Base-by-base conservation (phyloP, 64 coral and sea anemone species). In the Dendronephthya gigantea region DNA sequence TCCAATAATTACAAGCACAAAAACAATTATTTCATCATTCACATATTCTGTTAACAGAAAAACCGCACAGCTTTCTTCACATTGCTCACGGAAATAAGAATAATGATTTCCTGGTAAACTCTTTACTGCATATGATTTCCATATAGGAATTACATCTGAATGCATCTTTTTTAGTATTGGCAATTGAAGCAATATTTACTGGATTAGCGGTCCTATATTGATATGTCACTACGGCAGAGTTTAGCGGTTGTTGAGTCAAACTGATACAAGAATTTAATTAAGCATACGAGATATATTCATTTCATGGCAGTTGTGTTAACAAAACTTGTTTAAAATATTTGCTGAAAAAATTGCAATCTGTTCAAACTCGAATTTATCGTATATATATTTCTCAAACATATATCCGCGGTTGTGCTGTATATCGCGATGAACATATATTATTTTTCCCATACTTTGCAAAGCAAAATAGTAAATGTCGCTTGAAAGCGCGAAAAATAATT, bases 181-280 rank as follows among this genome's bases (percentile, higher is more conserved):
- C 36, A 39, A 79, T 19, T 39, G 30, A 10, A 17, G 30, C 72
- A 79, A 79, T 36, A 79, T 36, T 79, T 79, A 79, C 32, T 35
- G 10, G 36, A 62, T 62, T 62, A 62, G 55, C 6, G 55, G 9
- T 29, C 25, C 41, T 45, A 29, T 36, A 79, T 35, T 79, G 30
- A 79, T 39, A 34, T 39, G 32, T 28, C n/a, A n/a, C n/a, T n/a
- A n/a, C n/a, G n/a, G n/a, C n/a, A n/a, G n/a, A 29, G 72, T 30
- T 79, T 35, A 33, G 16, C 36, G 72, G 36, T 79, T 66, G 19
- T 66, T 30, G 19, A n/a, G 29, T 66, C 37, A 79, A 79, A 79
- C 30, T 10, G 72, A 79, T 79, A 79, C 72, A 79, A 35, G 72
- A 35, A 79, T 35, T 33, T 79, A 79, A 33, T 79, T 79, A 79